Evolutionary conservation across 2,888 invertebrate genomes (phyloP).

Genomic region (Malacosoma neustria): DNA sequence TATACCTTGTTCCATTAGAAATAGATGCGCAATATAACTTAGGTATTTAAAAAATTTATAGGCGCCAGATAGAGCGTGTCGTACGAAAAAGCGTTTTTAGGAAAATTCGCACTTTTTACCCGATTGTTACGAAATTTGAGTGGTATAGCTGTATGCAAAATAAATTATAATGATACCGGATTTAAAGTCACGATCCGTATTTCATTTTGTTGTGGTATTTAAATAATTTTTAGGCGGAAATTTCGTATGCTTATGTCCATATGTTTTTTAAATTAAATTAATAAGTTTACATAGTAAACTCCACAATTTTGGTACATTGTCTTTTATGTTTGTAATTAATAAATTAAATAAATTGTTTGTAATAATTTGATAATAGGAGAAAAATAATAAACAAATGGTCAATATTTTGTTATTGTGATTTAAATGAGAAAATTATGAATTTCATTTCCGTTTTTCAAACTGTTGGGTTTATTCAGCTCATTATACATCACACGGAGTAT

Average conservation of each 20-base stretch:
- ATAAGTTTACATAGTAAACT: no score
- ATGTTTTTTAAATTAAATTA: not conserved
- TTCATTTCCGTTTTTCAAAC: no score
- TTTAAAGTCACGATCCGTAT: not conserved
- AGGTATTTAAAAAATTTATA: slow-evolving; percentile 6
- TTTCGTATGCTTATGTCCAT: not conserved
- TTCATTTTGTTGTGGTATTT: not conserved
- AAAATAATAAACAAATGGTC: no score
- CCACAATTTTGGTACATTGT: no score
- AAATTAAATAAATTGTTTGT: no score
- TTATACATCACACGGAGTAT: no score
- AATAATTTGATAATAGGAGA: no score
- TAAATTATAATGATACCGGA: not conserved
- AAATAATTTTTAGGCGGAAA: no score
- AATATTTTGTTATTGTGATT: no score
- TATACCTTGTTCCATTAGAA: slow-evolving; percentile 3
- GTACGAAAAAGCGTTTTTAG: slow-evolving; percentile 9
- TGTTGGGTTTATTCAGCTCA: no score
- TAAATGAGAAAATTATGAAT: no score
- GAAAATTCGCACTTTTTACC: slow-evolving; percentile 4
- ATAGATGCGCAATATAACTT: slow-evolving; percentile 6
- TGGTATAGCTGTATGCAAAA: not conserved
- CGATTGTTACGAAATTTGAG: slow-evolving; percentile 2
- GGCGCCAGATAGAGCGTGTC: slow-evolving; percentile 20
- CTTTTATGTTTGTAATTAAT: no score